Evolutionary conservation across 1,140 invertebrate species (phyloP).

Genomic region (Drosophila novamexicana): DNA sequence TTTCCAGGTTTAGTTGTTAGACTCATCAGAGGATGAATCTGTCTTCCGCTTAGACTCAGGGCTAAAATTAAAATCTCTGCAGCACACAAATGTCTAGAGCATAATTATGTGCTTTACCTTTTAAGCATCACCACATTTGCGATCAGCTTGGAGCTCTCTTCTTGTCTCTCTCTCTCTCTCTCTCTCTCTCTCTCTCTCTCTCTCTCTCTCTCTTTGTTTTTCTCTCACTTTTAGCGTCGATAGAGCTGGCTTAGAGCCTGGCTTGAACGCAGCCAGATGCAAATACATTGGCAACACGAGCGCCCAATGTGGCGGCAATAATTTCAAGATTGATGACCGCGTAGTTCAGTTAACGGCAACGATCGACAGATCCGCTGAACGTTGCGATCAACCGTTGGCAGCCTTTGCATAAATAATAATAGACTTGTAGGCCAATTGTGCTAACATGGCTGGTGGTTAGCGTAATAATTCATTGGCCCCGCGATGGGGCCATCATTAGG

Average conservation of each 20-base stretch:
- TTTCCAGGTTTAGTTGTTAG: background rate
- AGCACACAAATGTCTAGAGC: background rate
- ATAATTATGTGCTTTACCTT: conserved; percentile 1
- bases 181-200: background rate
- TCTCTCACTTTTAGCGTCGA: background rate
- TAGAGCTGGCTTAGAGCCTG: conserved; percentile 14
- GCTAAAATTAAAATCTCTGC: background rate
- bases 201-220: background rate
- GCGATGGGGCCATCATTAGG: conserved; percentile 70
- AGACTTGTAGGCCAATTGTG: conserved; percentile 80
- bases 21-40: background rate
- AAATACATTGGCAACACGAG: conserved; percentile 32
- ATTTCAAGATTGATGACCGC: conserved; percentile 79
- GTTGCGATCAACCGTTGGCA: conserved; percentile 63
- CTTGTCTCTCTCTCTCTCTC: background rate
- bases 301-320: conserved; percentile 68
- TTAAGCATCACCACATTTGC: conserved; percentile 2
- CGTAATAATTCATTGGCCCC: conserved; percentile 75
- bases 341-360: conserved; percentile 74
- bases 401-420: conserved; percentile 78
- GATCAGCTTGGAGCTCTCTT: conserved; percentile 14
- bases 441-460: conserved; percentile 80
- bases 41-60: conserved; percentile 5
- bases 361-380: conserved; percentile 52
- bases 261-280: conserved; percentile 14